Conservation (phyloP, 2,888 invertebrate genomes). For the Acrocyrtus sp. region DNA sequence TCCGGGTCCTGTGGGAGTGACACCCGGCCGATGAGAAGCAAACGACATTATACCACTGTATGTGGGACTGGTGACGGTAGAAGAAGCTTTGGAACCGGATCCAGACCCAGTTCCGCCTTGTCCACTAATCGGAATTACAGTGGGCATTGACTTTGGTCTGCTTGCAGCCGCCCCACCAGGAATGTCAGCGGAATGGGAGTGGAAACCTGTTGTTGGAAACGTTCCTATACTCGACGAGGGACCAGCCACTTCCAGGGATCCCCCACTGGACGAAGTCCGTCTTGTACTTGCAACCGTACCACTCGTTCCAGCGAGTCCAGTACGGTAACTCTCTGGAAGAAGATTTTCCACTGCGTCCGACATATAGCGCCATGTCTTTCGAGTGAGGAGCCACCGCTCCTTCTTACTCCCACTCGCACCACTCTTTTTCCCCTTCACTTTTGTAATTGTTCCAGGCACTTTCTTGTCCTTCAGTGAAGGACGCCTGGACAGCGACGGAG, state of each 20-base stretch:
- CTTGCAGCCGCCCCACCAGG: constrained; percentile 3
- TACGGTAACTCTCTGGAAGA: constrained; percentile 77
- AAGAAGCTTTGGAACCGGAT: constrained; percentile 40
- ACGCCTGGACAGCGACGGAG: constrained; percentile 58
- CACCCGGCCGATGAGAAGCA: constrained; percentile 48
- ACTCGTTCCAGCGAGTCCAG: constrained; percentile 9
- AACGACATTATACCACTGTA: constrained; percentile 43
- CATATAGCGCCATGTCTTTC: constrained; percentile 93
- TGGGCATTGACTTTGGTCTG: constrained; percentile 38
- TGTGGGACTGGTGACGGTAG: constrained; percentile 41
- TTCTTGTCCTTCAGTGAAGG: constrained; percentile 61
- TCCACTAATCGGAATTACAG: constrained; percentile 12
- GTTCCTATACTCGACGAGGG: constrained; percentile 9
- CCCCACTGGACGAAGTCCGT: constrained; percentile 4
- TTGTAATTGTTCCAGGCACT: constrained; percentile 34
- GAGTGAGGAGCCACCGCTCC: constrained; percentile 87
- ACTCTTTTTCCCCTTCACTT: constrained; percentile 45
- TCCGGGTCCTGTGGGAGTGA: constrained; percentile 50
- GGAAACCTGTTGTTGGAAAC: constrained; percentile 13
- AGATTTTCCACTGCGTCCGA: constrained; percentile 88
- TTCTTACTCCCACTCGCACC: constrained; percentile 66
- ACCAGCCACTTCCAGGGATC: background rate
- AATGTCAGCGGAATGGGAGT: constrained; percentile 33
- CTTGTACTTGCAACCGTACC: constrained; percentile 7
- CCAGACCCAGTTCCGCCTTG: constrained; percentile 42